phyloP scores from a whole-genome alignment of 2,113 vertebrate species.

The Circaetus gallicus region DNA sequence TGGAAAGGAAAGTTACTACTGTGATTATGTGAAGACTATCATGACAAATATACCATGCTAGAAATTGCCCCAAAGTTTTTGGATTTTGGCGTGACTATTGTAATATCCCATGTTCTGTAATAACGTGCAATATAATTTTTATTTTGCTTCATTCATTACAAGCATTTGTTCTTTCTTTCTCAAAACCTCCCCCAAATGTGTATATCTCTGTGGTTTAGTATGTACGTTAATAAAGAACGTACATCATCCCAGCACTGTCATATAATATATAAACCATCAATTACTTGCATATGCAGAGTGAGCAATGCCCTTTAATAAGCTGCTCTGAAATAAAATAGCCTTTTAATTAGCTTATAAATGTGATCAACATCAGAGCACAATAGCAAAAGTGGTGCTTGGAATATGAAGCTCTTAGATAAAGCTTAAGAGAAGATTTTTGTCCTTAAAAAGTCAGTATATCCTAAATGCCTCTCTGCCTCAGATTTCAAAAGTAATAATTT shows the following conservation, averaged over 20 bases:
- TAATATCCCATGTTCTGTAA: conserved; percentile 31
- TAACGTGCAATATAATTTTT: conserved; percentile 27
- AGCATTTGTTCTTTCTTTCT: conserved; percentile 35
- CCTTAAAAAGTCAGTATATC: not conserved
- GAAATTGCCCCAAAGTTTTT: conserved; percentile 26
- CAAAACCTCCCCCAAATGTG: not conserved
- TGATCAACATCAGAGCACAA: conserved; percentile 28
- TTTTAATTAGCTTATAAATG: conserved; percentile 38
- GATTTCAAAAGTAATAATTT: not conserved
- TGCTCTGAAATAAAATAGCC: not conserved
- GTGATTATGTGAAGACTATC: not conserved
- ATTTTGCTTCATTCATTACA: conserved; percentile 43
- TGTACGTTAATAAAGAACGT: conserved; percentile 35
- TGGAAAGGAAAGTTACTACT: not conserved
- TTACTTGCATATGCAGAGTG: conserved; percentile 20
- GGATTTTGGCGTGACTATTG: not conserved
- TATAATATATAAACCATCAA: not conserved
- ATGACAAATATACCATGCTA: not conserved
- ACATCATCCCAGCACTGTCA: conserved; percentile 30
- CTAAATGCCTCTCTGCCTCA: not conserved
- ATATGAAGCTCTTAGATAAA: conserved; percentile 1
- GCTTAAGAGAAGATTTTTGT: not conserved
- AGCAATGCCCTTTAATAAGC: not conserved
- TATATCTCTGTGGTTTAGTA: conserved; percentile 5
- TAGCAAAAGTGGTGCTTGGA: not conserved